A percentile compares a stretch with the other conserved stretches of the same genome.
Evolutionary conservation across 2,888 invertebrate genomes (phyloP).

Genomic region (Epicampocera succincta): DNA sequence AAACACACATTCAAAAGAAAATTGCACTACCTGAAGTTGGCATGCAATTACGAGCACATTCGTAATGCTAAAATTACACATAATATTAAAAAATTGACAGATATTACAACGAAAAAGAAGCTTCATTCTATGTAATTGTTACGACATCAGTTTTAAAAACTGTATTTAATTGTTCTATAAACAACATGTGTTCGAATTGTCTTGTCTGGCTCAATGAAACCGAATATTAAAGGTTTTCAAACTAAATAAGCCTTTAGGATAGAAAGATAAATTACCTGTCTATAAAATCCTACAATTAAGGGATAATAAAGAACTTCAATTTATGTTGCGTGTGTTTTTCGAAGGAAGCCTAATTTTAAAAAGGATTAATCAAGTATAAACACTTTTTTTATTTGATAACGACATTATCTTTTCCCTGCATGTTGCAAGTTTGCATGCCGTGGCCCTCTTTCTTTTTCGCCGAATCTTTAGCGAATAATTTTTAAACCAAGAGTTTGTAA

Average conservation of each 20-base stretch:
- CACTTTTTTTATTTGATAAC: too few species aligned
- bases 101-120: constrained; percentile 3
- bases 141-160: constrained; percentile 35
- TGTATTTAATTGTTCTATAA: constrained; percentile 16
- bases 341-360: too few species aligned
- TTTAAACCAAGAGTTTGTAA: too few species aligned
- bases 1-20: constrained; percentile 28
- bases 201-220: constrained; percentile 35
- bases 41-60: constrained; percentile 37
- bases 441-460: too few species aligned
- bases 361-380: too few species aligned
- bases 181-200: constrained; percentile 60
- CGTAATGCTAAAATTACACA: constrained; percentile 65
- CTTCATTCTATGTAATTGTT: constrained; percentile 12
- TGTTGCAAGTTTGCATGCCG: too few species aligned
- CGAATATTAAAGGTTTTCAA: not conserved
- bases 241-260: not conserved
- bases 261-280: constrained; percentile 33
- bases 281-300: constrained; percentile 4
- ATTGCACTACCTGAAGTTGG: constrained; percentile 17
- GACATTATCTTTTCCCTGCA: too few species aligned
- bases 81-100: constrained; percentile 59
- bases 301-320: constrained; percentile 52
- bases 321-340: not conserved
- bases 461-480: too few species aligned